These are phyloP conservation scores for Eumacrocentrus americanus DNA, from an alignment of 2,888 invertebrate species.

Conservation along the genomic window DNA sequence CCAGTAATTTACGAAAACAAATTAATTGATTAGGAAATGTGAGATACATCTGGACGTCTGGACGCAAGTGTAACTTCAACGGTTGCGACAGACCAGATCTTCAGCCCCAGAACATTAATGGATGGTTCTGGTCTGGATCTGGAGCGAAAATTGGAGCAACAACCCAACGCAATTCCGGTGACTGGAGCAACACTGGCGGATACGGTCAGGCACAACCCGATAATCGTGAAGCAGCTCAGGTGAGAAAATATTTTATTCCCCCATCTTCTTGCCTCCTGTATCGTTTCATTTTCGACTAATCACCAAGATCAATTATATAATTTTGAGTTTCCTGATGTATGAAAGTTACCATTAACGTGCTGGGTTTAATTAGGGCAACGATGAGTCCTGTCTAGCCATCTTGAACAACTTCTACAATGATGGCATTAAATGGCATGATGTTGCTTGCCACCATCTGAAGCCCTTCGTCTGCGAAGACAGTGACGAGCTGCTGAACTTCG, in stretches of 20 bases:
- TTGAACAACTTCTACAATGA: constrained; percentile 93
- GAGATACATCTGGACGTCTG: constrained; percentile 87
- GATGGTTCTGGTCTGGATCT: constrained; percentile 95
- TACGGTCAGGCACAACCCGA: constrained; percentile 88
- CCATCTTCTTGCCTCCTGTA: background rate
- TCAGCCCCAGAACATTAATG: constrained; percentile 80
- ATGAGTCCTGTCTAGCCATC: constrained; percentile 87
- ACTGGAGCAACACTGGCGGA: constrained; percentile 89
- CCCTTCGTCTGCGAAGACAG: constrained; percentile 91
- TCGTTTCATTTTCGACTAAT: constrained; percentile 2
- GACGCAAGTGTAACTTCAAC: constrained; percentile 90
- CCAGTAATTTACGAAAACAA: constrained; percentile 6
- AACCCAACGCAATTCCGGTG: constrained; percentile 85
- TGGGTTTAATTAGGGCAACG: constrained; percentile 73
- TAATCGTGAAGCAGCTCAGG: constrained; percentile 88
- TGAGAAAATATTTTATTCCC: constrained; percentile 51
- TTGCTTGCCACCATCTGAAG: constrained; percentile 88
- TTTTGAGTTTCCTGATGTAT: too few species aligned
- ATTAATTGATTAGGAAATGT: constrained; percentile 57
- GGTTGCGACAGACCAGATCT: constrained; percentile 87
- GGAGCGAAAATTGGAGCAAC: constrained; percentile 91
- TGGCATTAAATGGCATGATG: constrained; percentile 89
- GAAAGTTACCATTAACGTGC: too few species aligned
- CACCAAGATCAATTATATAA: background rate
- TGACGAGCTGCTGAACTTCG: constrained; percentile 87